phyloP scores from a whole-genome alignment of 2,797 vertebrate species.

The Naso thynnoides region DNA sequence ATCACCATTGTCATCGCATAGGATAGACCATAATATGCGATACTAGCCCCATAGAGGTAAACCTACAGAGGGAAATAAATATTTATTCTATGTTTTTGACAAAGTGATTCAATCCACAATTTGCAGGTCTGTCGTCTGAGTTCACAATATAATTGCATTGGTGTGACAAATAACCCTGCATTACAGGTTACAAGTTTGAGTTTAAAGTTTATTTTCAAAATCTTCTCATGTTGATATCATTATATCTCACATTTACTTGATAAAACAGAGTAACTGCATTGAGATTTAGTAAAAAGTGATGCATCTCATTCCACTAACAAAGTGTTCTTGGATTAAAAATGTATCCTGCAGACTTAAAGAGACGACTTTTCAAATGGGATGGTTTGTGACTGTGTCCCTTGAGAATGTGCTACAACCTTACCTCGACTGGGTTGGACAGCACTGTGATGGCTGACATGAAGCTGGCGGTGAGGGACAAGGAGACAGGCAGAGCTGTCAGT shows the following conservation, averaged over 20 bases:
- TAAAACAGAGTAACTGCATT: background rate
- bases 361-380: background rate
- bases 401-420: slow-evolving; percentile 36
- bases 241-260: background rate
- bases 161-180: background rate
- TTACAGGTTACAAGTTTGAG: background rate
- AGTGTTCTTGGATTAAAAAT: background rate
- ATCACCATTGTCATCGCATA: slow-evolving; percentile 85
- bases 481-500: slow-evolving; percentile 90
- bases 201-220: background rate
- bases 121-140: background rate
- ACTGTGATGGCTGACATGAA: slow-evolving; percentile 97
- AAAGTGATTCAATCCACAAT: background rate
- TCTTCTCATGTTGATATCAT: background rate
- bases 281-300: background rate
- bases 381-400: background rate
- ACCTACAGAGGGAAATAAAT: slow-evolving; percentile 67
- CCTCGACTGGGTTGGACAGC: slow-evolving; percentile 91
- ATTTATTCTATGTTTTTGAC: background rate
- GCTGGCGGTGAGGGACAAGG: slow-evolving; percentile 93
- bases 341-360: background rate
- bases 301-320: background rate
- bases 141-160: background rate
- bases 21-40: slow-evolving; percentile 84
- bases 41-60: slow-evolving; percentile 89